Evolutionary conservation across 2,113 vertebrate genomes (phyloP).

Genomic region (Trematomus loennbergii): DNA sequence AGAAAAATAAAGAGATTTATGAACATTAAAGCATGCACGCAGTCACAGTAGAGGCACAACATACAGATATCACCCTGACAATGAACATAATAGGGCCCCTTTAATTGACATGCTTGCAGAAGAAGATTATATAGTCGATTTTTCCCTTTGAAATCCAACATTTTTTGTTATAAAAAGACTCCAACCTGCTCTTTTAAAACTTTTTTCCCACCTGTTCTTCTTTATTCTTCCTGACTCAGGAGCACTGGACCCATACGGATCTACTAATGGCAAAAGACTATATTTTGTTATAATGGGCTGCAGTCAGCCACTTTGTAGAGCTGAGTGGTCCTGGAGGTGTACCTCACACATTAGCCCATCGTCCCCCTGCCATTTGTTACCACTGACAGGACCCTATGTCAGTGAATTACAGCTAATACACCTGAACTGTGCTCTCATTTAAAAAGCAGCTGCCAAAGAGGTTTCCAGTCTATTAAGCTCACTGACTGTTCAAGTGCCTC

Average conservation of each 20-base stretch:
- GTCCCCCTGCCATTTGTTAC: conserved; percentile 49
- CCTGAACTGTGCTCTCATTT: conserved; percentile 43
- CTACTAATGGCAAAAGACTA: conserved; percentile 19
- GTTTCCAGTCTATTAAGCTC: conserved; percentile 44
- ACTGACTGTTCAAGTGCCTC: conserved; percentile 20
- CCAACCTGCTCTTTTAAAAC: neutral
- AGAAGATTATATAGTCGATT: neutral
- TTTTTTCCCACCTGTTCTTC: neutral
- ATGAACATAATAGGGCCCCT: too few relatives aligned
- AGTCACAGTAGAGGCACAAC: too few relatives aligned
- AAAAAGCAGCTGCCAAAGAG: conserved; percentile 55
- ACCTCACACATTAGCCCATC: conserved; percentile 39
- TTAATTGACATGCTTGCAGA: neutral
- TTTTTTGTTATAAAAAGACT: neutral
- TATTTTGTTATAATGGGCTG: conserved; percentile 32
- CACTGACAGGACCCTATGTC: conserved; percentile 53
- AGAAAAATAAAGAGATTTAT: too few relatives aligned
- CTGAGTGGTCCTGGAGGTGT: conserved; percentile 45
- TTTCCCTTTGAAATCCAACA: neutral
- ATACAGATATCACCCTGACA: too few relatives aligned
- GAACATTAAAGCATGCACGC: too few relatives aligned
- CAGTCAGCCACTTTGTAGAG: conserved; percentile 31
- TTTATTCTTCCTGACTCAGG: conserved; percentile 37
- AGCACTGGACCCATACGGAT: conserved; percentile 7
- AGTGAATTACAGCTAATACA: conserved; percentile 54